Evolutionary conservation across 1,140 invertebrate species (phyloP), one percentile per base, ranked within the genome.

Genomic region (Conus ventricosus): DNA sequence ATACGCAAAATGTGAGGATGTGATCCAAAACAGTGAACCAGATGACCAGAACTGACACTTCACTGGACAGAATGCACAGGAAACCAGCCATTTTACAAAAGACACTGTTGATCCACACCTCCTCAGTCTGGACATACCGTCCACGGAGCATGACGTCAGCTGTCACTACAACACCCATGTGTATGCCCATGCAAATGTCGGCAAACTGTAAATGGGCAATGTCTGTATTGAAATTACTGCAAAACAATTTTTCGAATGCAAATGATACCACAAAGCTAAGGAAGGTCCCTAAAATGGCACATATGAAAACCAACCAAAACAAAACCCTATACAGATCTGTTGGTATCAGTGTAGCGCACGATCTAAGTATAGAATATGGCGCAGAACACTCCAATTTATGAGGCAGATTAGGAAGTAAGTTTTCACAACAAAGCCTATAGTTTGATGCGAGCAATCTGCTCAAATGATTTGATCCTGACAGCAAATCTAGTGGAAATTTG

Each of bases 121-220:
- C 63, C 13, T 91, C 93, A 71, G 91, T 60, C 63, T 87, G 89
- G 13, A 90, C 82, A 81, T 94, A 94, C 15, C 39, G 54, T 17
- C 91, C 92, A 15, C 88, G 85, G 81, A 90, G 93, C 20, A 87
- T 39, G 7, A 83, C 63, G 76, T 94, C 93, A 4, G 91, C 91
- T 5, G 87, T 55, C 15, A 90, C 92, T 25, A 93, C 92, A 15
- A 94, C 91, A 4, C 91, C 71, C 63, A 94, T 76, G 85, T 94
- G 93, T 6, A 93, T 51, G 3, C 93, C 93, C 93, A 93, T 94
- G 8, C 92, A 85, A n/a, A 93, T 88, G 83, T 94, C 93, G 25
- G 93, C 90, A 13, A 92, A 13, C 39, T 90, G 87, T 8, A 94
- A 85, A 88, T 93, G 92, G 7, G 90, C 85, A 51, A 93, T 88